Evolutionary conservation across 2,113 vertebrate genomes (phyloP), one percentile per base, ranked within the genome.

Genomic region (Elachura formosa): DNA sequence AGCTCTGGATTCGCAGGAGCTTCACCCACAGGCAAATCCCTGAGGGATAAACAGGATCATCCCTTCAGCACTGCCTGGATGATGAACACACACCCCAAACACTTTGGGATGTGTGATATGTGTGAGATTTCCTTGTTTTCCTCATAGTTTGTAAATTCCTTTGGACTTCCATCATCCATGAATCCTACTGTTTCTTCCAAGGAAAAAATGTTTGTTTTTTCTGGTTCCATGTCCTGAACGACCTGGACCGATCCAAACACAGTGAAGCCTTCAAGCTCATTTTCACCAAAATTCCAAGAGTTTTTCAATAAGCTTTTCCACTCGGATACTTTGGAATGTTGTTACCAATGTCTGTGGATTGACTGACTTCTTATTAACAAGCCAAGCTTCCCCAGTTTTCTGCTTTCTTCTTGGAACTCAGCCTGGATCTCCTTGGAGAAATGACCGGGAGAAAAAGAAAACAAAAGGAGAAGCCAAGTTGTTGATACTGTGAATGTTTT

Each of bases 191-290:
- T 18, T 84, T 77, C 28, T 77, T 83, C 84, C 73, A 61, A 51
- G 26, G 73, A 61, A 59, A 64, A 36, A 73, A 59, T 9, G 7
- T 52, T 83, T 69, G 59, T 2, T 51, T 36, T 85, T 87, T 54
- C 61, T 33, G 2, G 17, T 26, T 15, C 23, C 8, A 1, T 3
- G 7, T 29, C 59, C 40, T 1, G 1, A 61, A 7, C 23, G 52
- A 36, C 14, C 33, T 40, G n/a, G 51, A 80, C 45, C 0, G 0
- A 49, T 29, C 56, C 73, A 66, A 64, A 20, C 31, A 3, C 19
- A 12, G n/a, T 33, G n/a, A 31, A 66, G 36, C 10, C 26, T 40
- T 83, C 22, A 2, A 40, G 41, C 12, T 24, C 20, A 2, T 16
- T 74, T 40, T 29, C 29, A 28, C 24, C 41, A 5, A 24, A 36